A percentile compares a stretch with the other conserved stretches of the same genome.
Evolutionary conservation across 2,113 vertebrate species (phyloP).

Genomic region (Hassar affinis): DNA sequence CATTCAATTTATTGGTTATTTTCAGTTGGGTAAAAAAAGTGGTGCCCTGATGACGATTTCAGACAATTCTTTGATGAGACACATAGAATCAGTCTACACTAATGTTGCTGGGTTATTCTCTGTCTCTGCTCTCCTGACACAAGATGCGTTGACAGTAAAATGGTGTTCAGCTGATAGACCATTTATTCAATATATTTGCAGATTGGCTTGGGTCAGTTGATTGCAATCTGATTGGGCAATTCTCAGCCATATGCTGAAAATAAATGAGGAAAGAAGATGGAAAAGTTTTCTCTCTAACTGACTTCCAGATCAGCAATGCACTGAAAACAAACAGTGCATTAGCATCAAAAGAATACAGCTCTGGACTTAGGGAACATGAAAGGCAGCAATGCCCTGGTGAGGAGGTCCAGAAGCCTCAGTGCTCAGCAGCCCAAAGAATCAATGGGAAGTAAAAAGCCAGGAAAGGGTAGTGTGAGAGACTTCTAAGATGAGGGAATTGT

Average conservation of each 20-base stretch:
- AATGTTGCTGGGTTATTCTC: background rate
- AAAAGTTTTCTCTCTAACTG: conserved; percentile 20
- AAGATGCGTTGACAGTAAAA: background rate
- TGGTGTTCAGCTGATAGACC: background rate
- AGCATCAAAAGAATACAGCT: conserved; percentile 63
- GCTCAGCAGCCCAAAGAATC: conserved; percentile 54
- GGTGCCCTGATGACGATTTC: background rate
- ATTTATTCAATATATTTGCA: background rate
- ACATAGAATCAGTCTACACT: background rate
- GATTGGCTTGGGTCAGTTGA: background rate
- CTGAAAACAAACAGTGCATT: conserved; percentile 61
- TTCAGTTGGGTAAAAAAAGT: background rate
- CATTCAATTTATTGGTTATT: background rate
- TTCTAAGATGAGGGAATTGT: conserved; percentile 20
- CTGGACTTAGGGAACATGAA: conserved; percentile 61
- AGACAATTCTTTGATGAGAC: background rate
- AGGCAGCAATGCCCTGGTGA: conserved; percentile 59
- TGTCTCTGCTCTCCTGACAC: background rate
- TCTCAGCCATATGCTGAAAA: background rate
- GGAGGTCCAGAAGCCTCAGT: conserved; percentile 56
- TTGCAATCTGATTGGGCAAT: background rate
- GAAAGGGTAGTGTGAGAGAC: conserved; percentile 52
- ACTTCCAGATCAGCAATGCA: conserved; percentile 47
- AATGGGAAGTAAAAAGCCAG: conserved; percentile 54
- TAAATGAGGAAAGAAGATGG: conserved; percentile 20